phyloP scores from a whole-genome alignment of 2,113 vertebrate species.

The Oreochromis spilurus region DNA sequence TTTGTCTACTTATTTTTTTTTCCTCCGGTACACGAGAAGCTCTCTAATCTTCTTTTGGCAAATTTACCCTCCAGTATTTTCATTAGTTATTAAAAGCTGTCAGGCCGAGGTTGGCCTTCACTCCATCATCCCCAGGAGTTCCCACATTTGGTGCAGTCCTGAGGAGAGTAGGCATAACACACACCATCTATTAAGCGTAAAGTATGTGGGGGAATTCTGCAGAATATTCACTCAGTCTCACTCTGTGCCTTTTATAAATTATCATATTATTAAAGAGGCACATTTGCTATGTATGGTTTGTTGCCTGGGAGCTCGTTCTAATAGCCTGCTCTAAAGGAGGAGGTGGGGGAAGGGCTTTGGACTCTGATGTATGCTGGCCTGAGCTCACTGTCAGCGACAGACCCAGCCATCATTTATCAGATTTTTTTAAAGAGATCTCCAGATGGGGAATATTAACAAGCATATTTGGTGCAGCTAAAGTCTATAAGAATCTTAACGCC shows the following conservation, averaged over 20 bases:
- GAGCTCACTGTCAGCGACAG: conserved; percentile 56
- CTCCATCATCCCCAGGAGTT: conserved; percentile 56
- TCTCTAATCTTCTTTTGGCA: conserved; percentile 38
- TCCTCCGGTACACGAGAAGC: not conserved
- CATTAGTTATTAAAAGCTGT: conserved; percentile 69
- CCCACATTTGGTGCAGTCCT: conserved; percentile 42
- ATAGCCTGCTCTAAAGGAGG: conserved; percentile 56
- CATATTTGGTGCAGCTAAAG: conserved; percentile 41
- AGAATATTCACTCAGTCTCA: conserved; percentile 59
- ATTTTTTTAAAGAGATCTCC: conserved; percentile 59
- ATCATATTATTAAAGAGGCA: conserved; percentile 71
- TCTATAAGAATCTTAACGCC: conserved; percentile 43
- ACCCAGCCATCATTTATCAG: conserved; percentile 62
- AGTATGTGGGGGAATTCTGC: conserved; percentile 52
- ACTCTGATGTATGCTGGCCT: conserved; percentile 69
- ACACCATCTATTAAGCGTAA: conserved; percentile 63
- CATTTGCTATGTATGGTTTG: conserved; percentile 71
- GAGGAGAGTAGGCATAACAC: conserved; percentile 45
- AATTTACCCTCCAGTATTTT: conserved; percentile 50
- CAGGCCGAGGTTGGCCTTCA: conserved; percentile 55
- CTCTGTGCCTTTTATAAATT: conserved; percentile 63
- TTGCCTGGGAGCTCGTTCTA: conserved; percentile 64
- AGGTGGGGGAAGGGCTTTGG: conserved; percentile 31
- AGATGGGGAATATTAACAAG: conserved; percentile 67
- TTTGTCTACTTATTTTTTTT: not conserved